Evolutionary conservation across 2,113 vertebrate genomes (phyloP), one percentile per base, ranked within the genome.

Genomic region (Rallus limicola): DNA sequence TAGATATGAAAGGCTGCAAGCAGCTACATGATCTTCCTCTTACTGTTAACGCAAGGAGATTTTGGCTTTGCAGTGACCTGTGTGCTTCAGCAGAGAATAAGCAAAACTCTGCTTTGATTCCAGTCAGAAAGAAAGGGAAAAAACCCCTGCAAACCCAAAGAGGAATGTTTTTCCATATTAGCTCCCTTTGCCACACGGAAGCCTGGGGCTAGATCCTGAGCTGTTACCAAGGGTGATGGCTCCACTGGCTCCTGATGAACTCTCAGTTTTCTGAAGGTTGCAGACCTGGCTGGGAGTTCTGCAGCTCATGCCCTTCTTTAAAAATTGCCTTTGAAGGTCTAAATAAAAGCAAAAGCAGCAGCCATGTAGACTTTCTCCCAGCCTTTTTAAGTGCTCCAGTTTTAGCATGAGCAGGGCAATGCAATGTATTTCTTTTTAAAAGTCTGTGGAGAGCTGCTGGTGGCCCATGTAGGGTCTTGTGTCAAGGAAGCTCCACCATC

Each of bases 1-100:
- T 46, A 94, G 64, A 56, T 84, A 96, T 1, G 7, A 93, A 95
- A 94, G 42, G 12, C 14, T 81, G 62, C 80, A 88, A 83, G 80
- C 24, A 52, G 58, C 36, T 72, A 60, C 33, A 60, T 9, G 31
- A 59, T 52, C 67, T 86, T 88, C 38, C 48, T 93, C 48, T 72
- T 72, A 36, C 0, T 0, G 60, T 80, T 77, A 56, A 46, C 4
- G 13, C 63, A 95, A 91, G 21, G 53, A 86, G 40, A 65, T 72
- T 70, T 65, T 79, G 88, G 42, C 76, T 84, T 90, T 62, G 46
- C 29, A 88, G 60, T 56, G 83, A 76, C 34, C 44, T 46, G 26
- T 68, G 60, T 20, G 14, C 12, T 86, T 88, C 2, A 7, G 42
- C 81, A 83, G 34, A 87, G 31, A 86, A 34, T 9, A 55, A 74